Evolutionary conservation across 2,888 invertebrate genomes (phyloP), one percentile per base, ranked within the genome.

Genomic region (Candidula unifasciata): DNA sequence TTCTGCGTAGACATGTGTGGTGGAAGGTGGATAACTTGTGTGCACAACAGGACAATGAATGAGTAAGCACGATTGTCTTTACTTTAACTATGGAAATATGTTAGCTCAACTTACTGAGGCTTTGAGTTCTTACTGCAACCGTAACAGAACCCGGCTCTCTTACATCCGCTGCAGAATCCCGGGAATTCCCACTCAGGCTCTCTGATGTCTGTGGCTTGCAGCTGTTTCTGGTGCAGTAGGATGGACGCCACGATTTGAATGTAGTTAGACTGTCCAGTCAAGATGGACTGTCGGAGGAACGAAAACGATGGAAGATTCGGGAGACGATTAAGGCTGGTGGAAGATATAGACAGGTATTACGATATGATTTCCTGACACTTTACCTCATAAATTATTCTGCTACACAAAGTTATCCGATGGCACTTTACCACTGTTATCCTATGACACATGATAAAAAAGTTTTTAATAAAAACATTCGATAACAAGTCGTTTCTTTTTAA

Each of bases 81-180:
- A n/a, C 60, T 1, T 30, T 16, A n/a, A 3, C 68, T 16, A 16
- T 16, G 21, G 5, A 69, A 8, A 30, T 8, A n/a, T 54, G 3
- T 24, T 57, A 57, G 54, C n/a, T 18, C 66, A 66, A 87, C 90
- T 89, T 89, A 92, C 92, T 93, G 92, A 24, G 90, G 89, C 66
- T 88, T 87, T 0, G 89, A 80, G 73, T 89, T 89, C 68, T 90
- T 87, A n/a, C 90, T 91, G 89, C 93, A 93, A 8, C 92, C 92
- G 85, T 92, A 92, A 82, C 93, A 93, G 8, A 92, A 86, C 6
- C 90, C 91, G 27, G 87, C 87, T 8, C 91, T 85, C 35, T 86
- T 87, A 87, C 91, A 91, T 0, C 92, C 92, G 6, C 87, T 82
- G 85, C 91, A 92, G 87, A 91, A 90, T 0, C 91, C 91, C 1